Percentiles rank a stretch among this genome's conserved stretches.
Conservation (phyloP, 2,888 invertebrate genomes). For the Dastarcus helophoroides region DNA sequence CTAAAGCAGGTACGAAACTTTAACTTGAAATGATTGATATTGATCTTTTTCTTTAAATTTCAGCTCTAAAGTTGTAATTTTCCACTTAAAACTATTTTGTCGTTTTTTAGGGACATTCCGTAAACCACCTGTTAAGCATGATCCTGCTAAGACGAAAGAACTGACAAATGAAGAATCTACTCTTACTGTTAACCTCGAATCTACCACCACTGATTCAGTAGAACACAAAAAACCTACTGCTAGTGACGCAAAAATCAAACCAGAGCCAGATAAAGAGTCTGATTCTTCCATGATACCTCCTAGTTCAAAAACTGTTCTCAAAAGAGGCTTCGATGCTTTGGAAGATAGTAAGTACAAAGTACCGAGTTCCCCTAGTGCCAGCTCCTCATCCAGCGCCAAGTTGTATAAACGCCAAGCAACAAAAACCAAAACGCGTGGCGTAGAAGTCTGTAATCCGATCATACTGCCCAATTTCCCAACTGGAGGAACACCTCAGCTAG, state of each 20-base stretch:
- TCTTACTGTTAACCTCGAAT: no score
- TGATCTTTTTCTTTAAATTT: slow-evolving; percentile 3
- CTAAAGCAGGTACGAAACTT: slow-evolving; percentile 17
- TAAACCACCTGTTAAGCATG: neutral
- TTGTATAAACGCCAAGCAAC: slow-evolving; percentile 27
- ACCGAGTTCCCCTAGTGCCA: slow-evolving; percentile 36
- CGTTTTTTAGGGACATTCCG: no score
- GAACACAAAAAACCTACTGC: neutral
- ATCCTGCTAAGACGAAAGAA: slow-evolving; percentile 3
- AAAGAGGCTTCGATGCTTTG: slow-evolving; percentile 17
- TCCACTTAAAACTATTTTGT: no score
- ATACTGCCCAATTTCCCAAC: slow-evolving; percentile 38
- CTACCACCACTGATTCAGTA: neutral
- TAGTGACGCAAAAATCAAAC: slow-evolving; percentile 4
- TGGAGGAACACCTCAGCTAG: slow-evolving; percentile 41
- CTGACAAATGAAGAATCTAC: slow-evolving; percentile 3
- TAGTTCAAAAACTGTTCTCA: slow-evolving; percentile 12
- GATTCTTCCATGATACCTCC: slow-evolving; percentile 9
- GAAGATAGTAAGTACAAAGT: slow-evolving; percentile 34
- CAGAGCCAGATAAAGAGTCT: no score
- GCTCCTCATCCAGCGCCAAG: slow-evolving; percentile 35
- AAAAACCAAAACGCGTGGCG: slow-evolving; percentile 23
- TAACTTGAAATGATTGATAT: slow-evolving; percentile 6
- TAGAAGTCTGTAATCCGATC: slow-evolving; percentile 28
- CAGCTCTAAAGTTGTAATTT: neutral